Conservation (phyloP, 2,797 vertebrate genomes). For the Pteronotus mesoamericanus region DNA sequence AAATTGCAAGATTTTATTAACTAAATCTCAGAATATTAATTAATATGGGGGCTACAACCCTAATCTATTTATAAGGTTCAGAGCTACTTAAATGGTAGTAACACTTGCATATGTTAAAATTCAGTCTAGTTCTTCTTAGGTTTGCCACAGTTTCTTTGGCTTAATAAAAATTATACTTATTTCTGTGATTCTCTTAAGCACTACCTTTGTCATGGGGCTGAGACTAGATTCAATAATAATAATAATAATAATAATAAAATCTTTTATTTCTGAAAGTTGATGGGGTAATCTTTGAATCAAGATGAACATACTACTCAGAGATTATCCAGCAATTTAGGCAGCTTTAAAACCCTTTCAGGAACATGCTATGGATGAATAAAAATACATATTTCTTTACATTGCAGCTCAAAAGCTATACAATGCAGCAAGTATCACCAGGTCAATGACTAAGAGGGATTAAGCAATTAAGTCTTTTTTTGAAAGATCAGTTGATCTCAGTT, state of each 20-base stretch:
- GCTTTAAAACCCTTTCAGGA: neutral
- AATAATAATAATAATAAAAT: neutral
- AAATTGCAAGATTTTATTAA: neutral
- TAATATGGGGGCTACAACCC: neutral
- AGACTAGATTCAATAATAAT: neutral
- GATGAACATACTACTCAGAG: neutral
- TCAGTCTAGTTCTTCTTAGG: neutral
- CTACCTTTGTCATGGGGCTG: neutral
- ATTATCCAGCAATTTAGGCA: neutral
- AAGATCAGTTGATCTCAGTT: neutral
- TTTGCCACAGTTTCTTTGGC: neutral
- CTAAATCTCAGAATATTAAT: neutral
- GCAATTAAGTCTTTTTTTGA: neutral
- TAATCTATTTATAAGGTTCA: neutral
- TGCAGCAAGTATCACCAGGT: neutral
- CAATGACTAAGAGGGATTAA: neutral
- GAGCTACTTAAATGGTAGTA: neutral
- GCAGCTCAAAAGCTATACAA: neutral
- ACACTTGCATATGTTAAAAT: neutral
- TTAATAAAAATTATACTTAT: neutral
- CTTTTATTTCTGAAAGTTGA: neutral
- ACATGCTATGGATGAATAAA: neutral
- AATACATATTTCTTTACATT: neutral
- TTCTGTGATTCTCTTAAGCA: neutral
- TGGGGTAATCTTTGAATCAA: neutral